phyloP scores from a whole-genome alignment of 1,140 invertebrate genomes.

The Protaetia brevitarsis region DNA sequence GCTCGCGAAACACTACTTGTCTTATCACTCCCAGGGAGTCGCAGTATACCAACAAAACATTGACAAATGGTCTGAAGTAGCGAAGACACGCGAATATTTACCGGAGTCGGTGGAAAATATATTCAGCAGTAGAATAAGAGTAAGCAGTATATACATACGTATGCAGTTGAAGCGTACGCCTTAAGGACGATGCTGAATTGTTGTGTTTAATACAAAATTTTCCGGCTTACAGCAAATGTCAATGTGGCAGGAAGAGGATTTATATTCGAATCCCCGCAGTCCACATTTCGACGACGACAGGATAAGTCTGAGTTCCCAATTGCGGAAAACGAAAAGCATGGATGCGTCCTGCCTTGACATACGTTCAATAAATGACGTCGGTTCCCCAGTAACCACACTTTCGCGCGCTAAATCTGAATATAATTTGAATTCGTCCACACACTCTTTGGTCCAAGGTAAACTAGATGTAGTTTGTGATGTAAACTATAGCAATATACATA shows the following conservation, averaged over 20 bases:
- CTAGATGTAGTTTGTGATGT: too few relatives aligned
- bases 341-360: constrained; percentile 83
- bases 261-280: constrained; percentile 61
- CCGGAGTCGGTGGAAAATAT: constrained; percentile 77
- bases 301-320: constrained; percentile 64
- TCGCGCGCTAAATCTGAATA: constrained; percentile 83
- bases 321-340: constrained; percentile 83
- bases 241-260: constrained; percentile 74
- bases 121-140: constrained; percentile 71
- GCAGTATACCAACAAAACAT: constrained; percentile 74
- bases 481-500: too few relatives aligned
- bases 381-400: constrained; percentile 57
- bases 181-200: background rate
- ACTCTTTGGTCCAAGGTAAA: constrained; percentile 55
- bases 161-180: background rate
- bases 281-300: constrained; percentile 59
- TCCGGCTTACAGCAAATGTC: constrained; percentile 65
- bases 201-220: constrained; percentile 23
- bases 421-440: constrained; percentile 70
- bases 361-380: constrained; percentile 63
- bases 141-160: constrained; percentile 51
- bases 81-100: constrained; percentile 77
- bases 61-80: constrained; percentile 85
- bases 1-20: constrained; percentile 86
- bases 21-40: constrained; percentile 77